phyloP scores from a whole-genome alignment of 1,140 invertebrate genomes.

The Leptopilina clavipes region DNA sequence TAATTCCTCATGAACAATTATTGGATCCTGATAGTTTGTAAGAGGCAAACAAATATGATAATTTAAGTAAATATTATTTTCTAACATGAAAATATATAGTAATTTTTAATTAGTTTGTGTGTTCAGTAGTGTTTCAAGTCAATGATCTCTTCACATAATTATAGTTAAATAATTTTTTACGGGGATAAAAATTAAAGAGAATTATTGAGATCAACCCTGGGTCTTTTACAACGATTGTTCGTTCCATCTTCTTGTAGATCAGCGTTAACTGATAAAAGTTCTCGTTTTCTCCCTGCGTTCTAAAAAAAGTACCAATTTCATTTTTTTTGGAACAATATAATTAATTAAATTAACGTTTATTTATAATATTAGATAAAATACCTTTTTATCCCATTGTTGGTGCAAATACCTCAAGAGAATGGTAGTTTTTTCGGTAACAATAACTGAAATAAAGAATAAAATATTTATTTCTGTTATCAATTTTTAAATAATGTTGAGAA shows the following conservation, averaged over 20 bases:
- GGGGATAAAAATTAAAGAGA: constrained; percentile 58
- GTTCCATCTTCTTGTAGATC: constrained; percentile 68
- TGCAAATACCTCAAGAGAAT: constrained; percentile 94
- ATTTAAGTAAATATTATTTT: background rate
- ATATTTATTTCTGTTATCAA: constrained; percentile 26
- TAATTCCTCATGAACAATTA: no score
- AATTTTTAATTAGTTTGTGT: background rate
- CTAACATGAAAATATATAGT: background rate
- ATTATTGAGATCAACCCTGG: constrained; percentile 68
- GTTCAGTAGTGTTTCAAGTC: constrained; percentile 10
- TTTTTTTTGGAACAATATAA: constrained; percentile 25
- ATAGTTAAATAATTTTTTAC: background rate
- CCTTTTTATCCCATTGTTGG: constrained; percentile 95
- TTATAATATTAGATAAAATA: constrained; percentile 66
- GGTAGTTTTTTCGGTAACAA: constrained; percentile 96
- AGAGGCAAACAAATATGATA: no score
- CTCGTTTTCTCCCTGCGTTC: constrained; percentile 71
- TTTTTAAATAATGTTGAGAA: no score
- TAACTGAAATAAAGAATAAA: constrained; percentile 78
- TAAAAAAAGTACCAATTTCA: constrained; percentile 47
- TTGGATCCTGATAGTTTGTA: no score
- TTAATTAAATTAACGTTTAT: background rate
- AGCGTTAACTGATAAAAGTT: constrained; percentile 65
- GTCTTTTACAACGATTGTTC: constrained; percentile 69
- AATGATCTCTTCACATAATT: constrained; percentile 15